A percentile compares a stretch with the other conserved stretches of the same genome.
Evolutionary conservation across 2,888 invertebrate genomes (phyloP).

Genomic region (Dicyrtoma fusca): DNA sequence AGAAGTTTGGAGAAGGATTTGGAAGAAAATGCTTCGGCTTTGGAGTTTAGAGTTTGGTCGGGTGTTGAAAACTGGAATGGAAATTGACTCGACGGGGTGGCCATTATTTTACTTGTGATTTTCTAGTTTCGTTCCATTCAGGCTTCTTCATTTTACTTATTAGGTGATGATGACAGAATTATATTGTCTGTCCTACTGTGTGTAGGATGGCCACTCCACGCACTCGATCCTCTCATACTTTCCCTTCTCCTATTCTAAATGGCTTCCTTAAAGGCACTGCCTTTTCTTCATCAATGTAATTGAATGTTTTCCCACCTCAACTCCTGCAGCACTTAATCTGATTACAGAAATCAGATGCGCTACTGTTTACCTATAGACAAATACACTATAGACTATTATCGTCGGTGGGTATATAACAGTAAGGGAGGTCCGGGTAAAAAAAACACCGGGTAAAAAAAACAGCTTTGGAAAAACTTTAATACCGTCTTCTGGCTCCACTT

Average conservation of each 20-base stretch:
- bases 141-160: constrained; percentile 15
- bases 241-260: neutral
- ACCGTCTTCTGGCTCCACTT: too few relatives aligned
- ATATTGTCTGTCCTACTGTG: neutral
- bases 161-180: neutral
- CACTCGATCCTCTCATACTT: neutral
- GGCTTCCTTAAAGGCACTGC: neutral
- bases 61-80: constrained; percentile 26
- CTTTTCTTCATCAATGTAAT: neutral
- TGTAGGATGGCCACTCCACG: neutral
- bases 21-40: too few relatives aligned
- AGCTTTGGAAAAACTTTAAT: too few relatives aligned
- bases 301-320: neutral
- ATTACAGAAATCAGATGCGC: too few relatives aligned
- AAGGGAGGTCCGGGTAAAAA: too few relatives aligned
- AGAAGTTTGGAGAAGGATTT: neutral
- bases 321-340: too few relatives aligned
- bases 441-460: too few relatives aligned
- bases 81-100: constrained; percentile 14
- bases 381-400: too few relatives aligned
- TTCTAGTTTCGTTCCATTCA: constrained; percentile 9
- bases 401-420: too few relatives aligned
- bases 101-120: constrained; percentile 28
- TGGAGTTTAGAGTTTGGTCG: too few relatives aligned
- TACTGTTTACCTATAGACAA: too few relatives aligned